phyloP scores from a whole-genome alignment of 2,797 vertebrate species.

The Poecilia gillii region DNA sequence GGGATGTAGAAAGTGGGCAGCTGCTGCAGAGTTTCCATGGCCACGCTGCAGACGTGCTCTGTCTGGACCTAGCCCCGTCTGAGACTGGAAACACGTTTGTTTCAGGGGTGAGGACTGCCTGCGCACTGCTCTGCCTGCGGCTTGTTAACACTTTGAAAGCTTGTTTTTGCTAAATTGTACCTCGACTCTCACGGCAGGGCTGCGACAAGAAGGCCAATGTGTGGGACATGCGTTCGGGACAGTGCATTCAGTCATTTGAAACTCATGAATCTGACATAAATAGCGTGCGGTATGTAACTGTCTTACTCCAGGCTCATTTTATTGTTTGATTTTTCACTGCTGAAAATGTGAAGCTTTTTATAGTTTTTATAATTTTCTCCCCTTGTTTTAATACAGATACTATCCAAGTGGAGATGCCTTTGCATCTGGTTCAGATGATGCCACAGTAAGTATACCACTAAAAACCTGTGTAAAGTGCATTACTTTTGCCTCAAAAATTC shows the following conservation, averaged over 20 bases:
- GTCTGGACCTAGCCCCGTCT: conserved; percentile 95
- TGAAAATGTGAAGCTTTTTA: conserved; percentile 1
- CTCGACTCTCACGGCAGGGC: conserved; percentile 79
- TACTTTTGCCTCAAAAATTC: not conserved
- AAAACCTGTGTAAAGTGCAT: not conserved
- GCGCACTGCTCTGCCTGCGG: not conserved
- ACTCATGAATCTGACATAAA: conserved; percentile 99
- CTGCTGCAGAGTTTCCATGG: conserved; percentile 99
- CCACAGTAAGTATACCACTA: conserved; percentile 86
- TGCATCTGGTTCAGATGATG: conserved; percentile 98
- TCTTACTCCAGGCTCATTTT: not conserved
- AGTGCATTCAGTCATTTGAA: conserved; percentile 98
- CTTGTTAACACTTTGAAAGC: not conserved
- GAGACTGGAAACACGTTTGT: conserved; percentile 99
- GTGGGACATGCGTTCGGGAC: conserved; percentile 98
- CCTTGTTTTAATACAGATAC: conserved; percentile 81
- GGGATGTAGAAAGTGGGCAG: conserved; percentile 99
- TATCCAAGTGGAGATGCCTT: conserved; percentile 99
- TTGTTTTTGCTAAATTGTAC: not conserved
- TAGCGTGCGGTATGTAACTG: conserved; percentile 91
- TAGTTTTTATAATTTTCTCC: conserved; percentile 16
- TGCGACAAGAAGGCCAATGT: conserved; percentile 99
- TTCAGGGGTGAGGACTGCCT: conserved; percentile 88
- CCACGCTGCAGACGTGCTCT: conserved; percentile 96
- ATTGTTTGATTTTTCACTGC: not conserved